phyloP scores from a whole-genome alignment of 1,140 invertebrate genomes.

The Drosophila pallidifrons region DNA sequence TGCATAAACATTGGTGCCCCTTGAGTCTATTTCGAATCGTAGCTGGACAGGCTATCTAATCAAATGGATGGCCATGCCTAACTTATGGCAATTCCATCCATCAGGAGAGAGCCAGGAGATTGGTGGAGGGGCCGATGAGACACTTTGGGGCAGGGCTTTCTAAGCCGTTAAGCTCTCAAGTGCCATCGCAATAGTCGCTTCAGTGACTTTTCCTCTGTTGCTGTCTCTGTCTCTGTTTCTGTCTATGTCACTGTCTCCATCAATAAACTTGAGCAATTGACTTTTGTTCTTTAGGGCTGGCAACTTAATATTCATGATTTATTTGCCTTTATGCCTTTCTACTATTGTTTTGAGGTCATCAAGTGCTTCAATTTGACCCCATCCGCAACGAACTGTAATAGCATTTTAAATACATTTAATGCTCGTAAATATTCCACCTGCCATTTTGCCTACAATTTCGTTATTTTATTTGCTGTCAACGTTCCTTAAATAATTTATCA shows the following conservation, averaged over 20 bases:
- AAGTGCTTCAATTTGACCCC: constrained; percentile 10
- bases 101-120: neutral
- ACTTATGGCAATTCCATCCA: constrained; percentile 31
- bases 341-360: constrained; percentile 54
- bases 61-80: constrained; percentile 51
- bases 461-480: constrained; percentile 60
- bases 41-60: constrained; percentile 54
- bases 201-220: constrained; percentile 13
- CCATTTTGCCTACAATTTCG: constrained; percentile 25
- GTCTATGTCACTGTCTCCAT: neutral
- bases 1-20: constrained; percentile 66
- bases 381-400: constrained; percentile 41
- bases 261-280: constrained; percentile 66
- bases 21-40: constrained; percentile 41
- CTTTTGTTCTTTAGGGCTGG: constrained; percentile 54
- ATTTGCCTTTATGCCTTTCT: constrained; percentile 62
- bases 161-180: constrained; percentile 70
- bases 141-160: constrained; percentile 25
- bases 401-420: constrained; percentile 76
- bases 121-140: neutral
- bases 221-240: neutral
- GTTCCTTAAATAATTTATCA: constrained; percentile 71
- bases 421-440: constrained; percentile 55
- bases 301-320: constrained; percentile 76
- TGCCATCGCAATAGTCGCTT: constrained; percentile 38